phyloP scores from a whole-genome alignment of 2,888 invertebrate genomes.

The Axea sp. region DNA sequence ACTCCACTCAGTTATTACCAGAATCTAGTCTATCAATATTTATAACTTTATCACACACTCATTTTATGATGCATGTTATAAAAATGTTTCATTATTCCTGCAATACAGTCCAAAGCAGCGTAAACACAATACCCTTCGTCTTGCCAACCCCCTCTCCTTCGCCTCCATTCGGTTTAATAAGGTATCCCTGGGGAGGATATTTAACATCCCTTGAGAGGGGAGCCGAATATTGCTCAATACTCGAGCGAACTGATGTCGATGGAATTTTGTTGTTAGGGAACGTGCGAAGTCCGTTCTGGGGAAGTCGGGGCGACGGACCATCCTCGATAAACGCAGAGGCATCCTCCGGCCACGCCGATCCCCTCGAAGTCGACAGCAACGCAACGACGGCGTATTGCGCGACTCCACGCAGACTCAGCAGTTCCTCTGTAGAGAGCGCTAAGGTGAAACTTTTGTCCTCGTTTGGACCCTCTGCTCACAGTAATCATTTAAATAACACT shows the following conservation, averaged over 20 bases:
- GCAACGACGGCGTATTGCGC: conserved; percentile 75
- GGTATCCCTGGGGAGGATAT: too few species aligned
- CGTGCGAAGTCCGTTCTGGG: conserved; percentile 70
- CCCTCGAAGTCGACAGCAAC: conserved; percentile 73
- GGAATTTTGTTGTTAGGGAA: conserved; percentile 34
- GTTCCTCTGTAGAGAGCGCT: conserved; percentile 77
- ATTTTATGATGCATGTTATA: too few species aligned
- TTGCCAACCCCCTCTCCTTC: too few species aligned
- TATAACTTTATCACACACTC: too few species aligned
- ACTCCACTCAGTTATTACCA: too few species aligned
- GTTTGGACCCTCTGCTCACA: too few species aligned
- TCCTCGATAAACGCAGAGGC: conserved; percentile 64
- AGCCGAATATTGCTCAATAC: neutral
- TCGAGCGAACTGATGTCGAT: conserved; percentile 21
- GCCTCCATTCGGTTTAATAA: too few species aligned
- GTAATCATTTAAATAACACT: too few species aligned
- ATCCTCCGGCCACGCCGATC: conserved; percentile 68
- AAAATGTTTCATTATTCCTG: too few species aligned
- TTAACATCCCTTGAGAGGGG: neutral
- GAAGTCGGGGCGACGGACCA: conserved; percentile 66
- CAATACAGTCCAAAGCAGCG: too few species aligned
- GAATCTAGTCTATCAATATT: too few species aligned
- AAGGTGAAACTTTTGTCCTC: conserved; percentile 60
- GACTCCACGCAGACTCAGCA: conserved; percentile 75
- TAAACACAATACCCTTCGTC: too few species aligned